Conservation (phyloP, 2,113 vertebrate genomes). For the Pithys albifrons region DNA sequence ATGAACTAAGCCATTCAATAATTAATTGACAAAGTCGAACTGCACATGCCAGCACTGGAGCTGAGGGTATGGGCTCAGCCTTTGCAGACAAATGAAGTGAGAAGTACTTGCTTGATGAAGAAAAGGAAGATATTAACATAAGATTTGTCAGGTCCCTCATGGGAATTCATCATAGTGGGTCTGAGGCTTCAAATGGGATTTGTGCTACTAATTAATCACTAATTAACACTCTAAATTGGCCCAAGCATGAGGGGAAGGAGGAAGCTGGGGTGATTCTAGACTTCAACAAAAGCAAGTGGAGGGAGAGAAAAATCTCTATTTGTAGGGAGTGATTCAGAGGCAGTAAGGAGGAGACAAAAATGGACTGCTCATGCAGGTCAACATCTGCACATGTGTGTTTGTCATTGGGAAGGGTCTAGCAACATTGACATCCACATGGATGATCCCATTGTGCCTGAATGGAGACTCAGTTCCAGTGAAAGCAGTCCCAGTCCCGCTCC, state of each 20-base stretch:
- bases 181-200: constrained; percentile 47
- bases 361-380: neutral
- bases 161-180: constrained; percentile 55
- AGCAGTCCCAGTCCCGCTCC: neutral
- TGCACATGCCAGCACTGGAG: neutral
- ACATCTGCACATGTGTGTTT: neutral
- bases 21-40: constrained; percentile 77
- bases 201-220: constrained; percentile 70
- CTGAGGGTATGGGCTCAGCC: constrained; percentile 31
- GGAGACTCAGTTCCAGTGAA: neutral
- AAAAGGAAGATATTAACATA: constrained; percentile 65
- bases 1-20: constrained; percentile 73
- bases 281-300: neutral
- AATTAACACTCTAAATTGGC: constrained; percentile 72
- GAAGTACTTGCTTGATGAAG: constrained; percentile 72
- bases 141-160: constrained; percentile 60
- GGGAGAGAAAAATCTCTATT: neutral
- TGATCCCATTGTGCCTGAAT: neutral
- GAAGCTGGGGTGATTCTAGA: neutral
- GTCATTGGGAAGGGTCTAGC: neutral
- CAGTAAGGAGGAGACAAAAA: neutral
- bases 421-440: neutral
- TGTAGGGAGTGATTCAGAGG: neutral
- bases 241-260: neutral
- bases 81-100: constrained; percentile 68